Conservation (phyloP, 2,888 invertebrate genomes). For the Eilema caniola region DNA sequence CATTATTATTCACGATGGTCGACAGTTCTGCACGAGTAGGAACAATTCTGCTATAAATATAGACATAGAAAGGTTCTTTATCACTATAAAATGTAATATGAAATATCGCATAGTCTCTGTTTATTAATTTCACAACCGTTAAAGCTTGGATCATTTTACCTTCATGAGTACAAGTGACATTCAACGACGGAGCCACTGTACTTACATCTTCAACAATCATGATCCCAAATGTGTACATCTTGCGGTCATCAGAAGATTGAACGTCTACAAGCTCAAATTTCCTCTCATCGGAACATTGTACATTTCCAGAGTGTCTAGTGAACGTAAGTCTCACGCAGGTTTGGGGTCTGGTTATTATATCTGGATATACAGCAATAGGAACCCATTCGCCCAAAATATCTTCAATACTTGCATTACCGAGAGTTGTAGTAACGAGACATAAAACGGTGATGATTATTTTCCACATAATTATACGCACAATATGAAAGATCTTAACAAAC, state of each 20-base stretch:
- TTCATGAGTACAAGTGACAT: neutral
- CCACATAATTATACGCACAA: neutral
- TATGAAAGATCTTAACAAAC: neutral
- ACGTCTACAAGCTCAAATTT: neutral
- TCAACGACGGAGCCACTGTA: neutral
- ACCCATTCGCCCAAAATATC: neutral
- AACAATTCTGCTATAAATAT: neutral
- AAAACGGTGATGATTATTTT: neutral
- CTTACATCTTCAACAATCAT: neutral
- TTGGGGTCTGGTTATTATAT: neutral
- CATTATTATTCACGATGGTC: neutral
- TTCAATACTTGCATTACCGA: neutral
- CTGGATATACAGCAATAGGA: neutral
- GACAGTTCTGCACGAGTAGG: neutral
- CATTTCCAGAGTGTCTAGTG: neutral
- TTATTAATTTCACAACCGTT: neutral
- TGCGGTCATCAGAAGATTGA: too few species aligned
- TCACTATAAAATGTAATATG: neutral
- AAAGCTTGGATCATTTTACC: too few species aligned
- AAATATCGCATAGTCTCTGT: neutral
- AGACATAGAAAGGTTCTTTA: neutral
- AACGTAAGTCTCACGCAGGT: neutral
- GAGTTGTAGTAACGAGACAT: neutral
- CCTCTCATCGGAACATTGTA: neutral
- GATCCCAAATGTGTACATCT: neutral